Evolutionary conservation across 2,888 invertebrate genomes (phyloP).

Genomic region (Diaphora mendica): DNA sequence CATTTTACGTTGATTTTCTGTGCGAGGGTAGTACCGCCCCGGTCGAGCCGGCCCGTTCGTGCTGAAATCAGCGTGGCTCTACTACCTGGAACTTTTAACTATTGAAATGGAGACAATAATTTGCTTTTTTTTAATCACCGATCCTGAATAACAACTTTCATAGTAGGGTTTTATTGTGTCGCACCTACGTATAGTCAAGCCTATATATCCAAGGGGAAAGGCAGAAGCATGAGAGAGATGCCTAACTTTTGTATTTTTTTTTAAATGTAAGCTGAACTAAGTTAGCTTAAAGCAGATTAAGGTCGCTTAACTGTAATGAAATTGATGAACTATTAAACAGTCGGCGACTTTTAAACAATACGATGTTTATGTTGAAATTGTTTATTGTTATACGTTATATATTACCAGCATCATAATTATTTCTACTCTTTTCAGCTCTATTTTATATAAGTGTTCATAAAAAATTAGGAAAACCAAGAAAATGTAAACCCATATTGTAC

Average conservation of each 20-base stretch:
- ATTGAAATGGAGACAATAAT: background rate
- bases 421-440: slow-evolving; percentile 1
- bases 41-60: too few relatives aligned
- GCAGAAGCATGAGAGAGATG: background rate
- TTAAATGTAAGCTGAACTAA: too few relatives aligned
- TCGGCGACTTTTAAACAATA: background rate
- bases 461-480: background rate
- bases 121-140: background rate
- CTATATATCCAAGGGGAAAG: too few relatives aligned
- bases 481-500: background rate
- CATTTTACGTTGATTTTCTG: too few relatives aligned
- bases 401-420: background rate
- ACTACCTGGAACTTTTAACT: too few relatives aligned
- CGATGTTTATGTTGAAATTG: background rate
- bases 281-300: too few relatives aligned
- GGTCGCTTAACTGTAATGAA: too few relatives aligned
- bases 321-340: too few relatives aligned
- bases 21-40: too few relatives aligned
- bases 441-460: background rate
- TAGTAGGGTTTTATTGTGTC: background rate
- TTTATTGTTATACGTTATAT: background rate
- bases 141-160: background rate
- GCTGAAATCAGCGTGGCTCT: too few relatives aligned
- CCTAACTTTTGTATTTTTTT: too few relatives aligned
- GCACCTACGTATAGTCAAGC: background rate